Evolutionary conservation across 2,797 vertebrate genomes (phyloP), one percentile per base, ranked within the genome.

Genomic region (Lagorchestes hirsutus): DNA sequence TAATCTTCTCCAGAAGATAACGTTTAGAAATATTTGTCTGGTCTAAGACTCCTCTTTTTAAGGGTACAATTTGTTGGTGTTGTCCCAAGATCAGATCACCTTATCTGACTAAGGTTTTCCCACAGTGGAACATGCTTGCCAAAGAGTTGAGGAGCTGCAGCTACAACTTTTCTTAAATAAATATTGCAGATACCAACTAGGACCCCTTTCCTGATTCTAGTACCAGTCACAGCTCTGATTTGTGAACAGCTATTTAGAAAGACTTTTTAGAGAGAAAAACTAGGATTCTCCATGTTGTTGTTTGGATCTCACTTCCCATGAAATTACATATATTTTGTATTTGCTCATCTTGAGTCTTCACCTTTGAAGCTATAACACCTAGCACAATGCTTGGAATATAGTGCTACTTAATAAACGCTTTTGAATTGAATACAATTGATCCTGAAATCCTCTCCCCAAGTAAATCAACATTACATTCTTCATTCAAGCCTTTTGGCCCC

Each of bases 1-100:
- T 22, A 58, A 90, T 93, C 91, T 90, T 24, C 93, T 95, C 6
- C 28, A 31, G 94, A 94, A 97, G 92, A 62, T 55, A 90, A 91
- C 54, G 27, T 62, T 93, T 95, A 54, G 56, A 50, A 22, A 58
- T 55, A 34, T 90, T 91, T 54, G 14, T 46, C 93, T 92, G 57
- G 46, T 92, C 56, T 74, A 92, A 93, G 54, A 62, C 54, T 96
- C 92, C 50, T 59, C 13, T 52, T 9, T 12, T 4, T 54, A 16
- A 55, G 55, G 74, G 9, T 55, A 87, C 56, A 62, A 34, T 92
- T 52, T 92, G 62, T 50, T 92, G 4, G 31, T 82, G 94, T 31
- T 67, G 55, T 40, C n/a, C 59, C 55, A 87, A 55, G 95, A 93
- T 94, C 93, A 93, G 58, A 55, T 93, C 57, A 54, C 55, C 92